Evolutionary conservation across 1,140 invertebrate genomes (phyloP).

Genomic region (Monomorium pharaonis): DNA sequence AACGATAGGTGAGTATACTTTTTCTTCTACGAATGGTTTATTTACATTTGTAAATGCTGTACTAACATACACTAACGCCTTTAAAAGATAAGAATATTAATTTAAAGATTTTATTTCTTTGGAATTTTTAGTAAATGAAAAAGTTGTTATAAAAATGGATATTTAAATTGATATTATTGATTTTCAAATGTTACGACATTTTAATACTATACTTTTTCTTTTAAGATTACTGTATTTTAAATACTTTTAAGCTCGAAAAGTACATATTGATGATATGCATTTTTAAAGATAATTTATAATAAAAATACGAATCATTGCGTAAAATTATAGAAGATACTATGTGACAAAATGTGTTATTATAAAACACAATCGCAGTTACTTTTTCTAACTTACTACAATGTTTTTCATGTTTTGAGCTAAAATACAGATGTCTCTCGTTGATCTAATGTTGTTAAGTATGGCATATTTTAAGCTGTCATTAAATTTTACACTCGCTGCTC

Average conservation of each 20-base stretch:
- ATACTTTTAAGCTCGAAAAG: not conserved
- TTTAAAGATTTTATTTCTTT: not conserved
- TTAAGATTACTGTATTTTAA: not conserved
- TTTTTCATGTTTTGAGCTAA: conserved; percentile 89
- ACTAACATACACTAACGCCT: conserved; percentile 92
- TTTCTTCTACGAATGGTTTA: conserved; percentile 89
- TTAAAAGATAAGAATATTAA: not conserved
- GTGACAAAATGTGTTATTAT: not conserved
- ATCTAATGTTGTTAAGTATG: conserved; percentile 88
- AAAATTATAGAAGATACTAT: not conserved
- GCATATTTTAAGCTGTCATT: conserved; percentile 92
- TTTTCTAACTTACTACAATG: not conserved
- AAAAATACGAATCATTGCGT: too few relatives aligned
- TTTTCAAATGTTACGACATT: not conserved
- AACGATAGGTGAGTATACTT: conserved; percentile 93
- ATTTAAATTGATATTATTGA: not conserved
- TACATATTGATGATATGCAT: too few relatives aligned
- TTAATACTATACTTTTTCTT: not conserved
- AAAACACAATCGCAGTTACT: not conserved
- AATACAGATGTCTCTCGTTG: conserved; percentile 88
- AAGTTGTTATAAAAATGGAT: not conserved
- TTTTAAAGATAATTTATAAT: too few relatives aligned
- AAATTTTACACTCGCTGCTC: conserved; percentile 97
- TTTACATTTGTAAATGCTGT: conserved; percentile 93
- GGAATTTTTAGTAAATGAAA: not conserved